phyloP scores from a whole-genome alignment of 1,140 invertebrate genomes.

The Ceratosolen fusciceps region DNA sequence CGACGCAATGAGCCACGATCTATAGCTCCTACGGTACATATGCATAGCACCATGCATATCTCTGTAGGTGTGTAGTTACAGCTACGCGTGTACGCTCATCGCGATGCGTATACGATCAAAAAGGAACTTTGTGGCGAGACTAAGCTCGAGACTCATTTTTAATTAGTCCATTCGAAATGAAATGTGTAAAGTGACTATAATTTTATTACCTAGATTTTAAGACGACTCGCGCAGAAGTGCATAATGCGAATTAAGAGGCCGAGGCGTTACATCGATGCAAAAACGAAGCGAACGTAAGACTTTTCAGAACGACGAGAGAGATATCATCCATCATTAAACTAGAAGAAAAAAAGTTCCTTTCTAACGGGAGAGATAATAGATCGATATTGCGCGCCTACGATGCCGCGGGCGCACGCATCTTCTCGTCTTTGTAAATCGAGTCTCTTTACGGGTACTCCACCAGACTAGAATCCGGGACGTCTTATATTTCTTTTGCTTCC shows the following conservation, averaged over 20 bases:
- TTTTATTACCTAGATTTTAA: not conserved
- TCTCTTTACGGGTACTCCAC: not conserved
- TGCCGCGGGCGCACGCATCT: not conserved
- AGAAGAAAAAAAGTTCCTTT: slow-evolving; percentile 16
- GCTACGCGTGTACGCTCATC: not conserved
- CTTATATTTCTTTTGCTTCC: no score
- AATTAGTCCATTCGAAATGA: not conserved
- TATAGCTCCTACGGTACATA: no score
- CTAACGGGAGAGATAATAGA: slow-evolving; percentile 14
- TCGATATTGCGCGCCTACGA: not conserved
- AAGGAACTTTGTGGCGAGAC: not conserved
- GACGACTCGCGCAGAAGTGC: not conserved
- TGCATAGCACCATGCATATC: not conserved
- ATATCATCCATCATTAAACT: slow-evolving; percentile 12
- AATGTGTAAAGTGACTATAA: not conserved
- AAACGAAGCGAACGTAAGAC: not conserved
- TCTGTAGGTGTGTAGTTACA: not conserved
- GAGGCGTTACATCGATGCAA: not conserved
- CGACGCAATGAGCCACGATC: not conserved
- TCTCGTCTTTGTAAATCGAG: not conserved
- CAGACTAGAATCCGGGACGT: not conserved
- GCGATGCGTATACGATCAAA: not conserved
- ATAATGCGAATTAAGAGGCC: not conserved
- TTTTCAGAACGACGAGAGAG: not conserved
- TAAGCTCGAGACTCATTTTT: not conserved